Base-by-base conservation (phyloP, 2,113 vertebrate genomes). In the Alligator sinensis region DNA sequence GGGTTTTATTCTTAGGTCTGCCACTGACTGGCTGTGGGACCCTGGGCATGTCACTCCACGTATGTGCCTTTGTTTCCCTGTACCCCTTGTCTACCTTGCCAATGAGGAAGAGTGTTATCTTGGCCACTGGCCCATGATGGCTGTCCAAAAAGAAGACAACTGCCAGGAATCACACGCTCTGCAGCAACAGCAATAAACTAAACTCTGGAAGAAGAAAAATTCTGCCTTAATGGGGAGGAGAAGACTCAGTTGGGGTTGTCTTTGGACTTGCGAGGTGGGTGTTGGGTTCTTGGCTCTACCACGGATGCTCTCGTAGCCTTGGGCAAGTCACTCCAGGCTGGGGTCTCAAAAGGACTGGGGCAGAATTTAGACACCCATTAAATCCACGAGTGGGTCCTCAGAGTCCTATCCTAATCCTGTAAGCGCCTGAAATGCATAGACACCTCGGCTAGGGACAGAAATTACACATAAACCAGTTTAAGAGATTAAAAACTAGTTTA, bases 81-180 rank as follows among this genome's bases (percentile, higher is more conserved):
- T 47, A 47, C 47, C 47, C 47, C 47, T 47, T 9, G 47, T 47
- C 47, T 47, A 47, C 47, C 47, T 47, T 9, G 47, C 47, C 7
- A 7, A 72, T 1, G 1, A 64, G 88, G 88, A 94, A 90, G 90
- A 85, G 78, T 1, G 4, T 25, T 93, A 47, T 47, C 68, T 90
- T 92, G 95, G 95, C 91, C 88, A 47, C 21, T 6, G 1, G 89
- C 87, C 87, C 57, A 57, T 5, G 3, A 9, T 59, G 16, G 62
- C 87, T 60, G 91, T 79, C 87, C 88, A 90, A 60, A 76, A 84
- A 86, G 75, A 90, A 28, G 75, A 88, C 38, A 60, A 79, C 61
- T 93, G 91, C 81, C 95, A 95, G 86, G 88, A 94, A 93, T 55
- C 3, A 86, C 78, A 58, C n/a, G n/a, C 86, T 62, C 79, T 77